Base-by-base conservation (phyloP, 2,888 invertebrate genomes). In the Papilio demoleus region DNA sequence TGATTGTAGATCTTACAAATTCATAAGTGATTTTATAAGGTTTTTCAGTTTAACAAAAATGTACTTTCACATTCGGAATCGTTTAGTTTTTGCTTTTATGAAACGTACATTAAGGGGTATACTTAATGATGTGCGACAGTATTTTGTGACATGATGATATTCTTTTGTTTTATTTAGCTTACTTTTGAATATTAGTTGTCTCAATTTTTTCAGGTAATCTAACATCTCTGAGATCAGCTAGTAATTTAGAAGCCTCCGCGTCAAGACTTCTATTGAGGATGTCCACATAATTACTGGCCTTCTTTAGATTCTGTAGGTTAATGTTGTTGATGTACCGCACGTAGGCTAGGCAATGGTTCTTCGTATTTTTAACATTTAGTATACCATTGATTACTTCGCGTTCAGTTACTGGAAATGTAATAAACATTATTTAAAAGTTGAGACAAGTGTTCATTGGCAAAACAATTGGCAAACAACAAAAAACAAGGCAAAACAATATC, bases 341-440 rank as follows among this genome's bases (percentile, higher is more conserved):
- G 87, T 99, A 99, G 0, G 98, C 98, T 53, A 99, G 92, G 78
- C 98, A 98, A 86, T 99, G 99, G 80, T 99, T 98, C 84, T 97
- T 97, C 0, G 98, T 98, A 81, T 99, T 98, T 81, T 97, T 97
- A 0, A 99, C 98, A 80, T 96, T 97, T 19, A 99, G 88, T 5
- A 99, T 94, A 0, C 99, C 99, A 80, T 99, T 98, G 76, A 99
- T 98, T 0, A 99, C 98, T 92, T 99, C 99, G 56, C 99, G 94
- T 92, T 99, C 99, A 1, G 99, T 99, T 27, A 99, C 99, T 98
- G 87, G 42, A 82, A 84, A 56, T 34, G 12, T 5, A 14, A n/a
- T 53, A 53, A 22, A 11, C 38, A 45, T 22, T n/a, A n/a, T n/a
- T n/a, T n/a, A n/a, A n/a, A n/a, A n/a, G n/a, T n/a, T n/a, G n/a